Evolutionary conservation across 1,140 invertebrate species (phyloP), one percentile per base, ranked within the genome.

Genomic region (Anoplolepis gracilipes): DNA sequence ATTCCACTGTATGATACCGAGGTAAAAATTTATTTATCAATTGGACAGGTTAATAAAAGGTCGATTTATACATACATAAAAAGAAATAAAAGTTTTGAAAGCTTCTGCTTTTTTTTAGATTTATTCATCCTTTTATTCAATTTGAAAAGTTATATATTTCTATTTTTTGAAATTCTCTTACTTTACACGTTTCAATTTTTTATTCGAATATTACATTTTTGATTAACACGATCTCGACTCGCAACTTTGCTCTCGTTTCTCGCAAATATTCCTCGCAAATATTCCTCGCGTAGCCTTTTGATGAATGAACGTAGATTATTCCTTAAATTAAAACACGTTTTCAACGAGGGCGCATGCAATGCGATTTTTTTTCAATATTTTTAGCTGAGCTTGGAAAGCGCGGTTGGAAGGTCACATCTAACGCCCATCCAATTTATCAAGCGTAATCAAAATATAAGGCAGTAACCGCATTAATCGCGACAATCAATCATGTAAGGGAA

Each of bases 381-480:
- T 57, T 3, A 25, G 8, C 7, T n/a, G 46, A 53, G 16, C 67
- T 82, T 61, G 55, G 28, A 73, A 46, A 73, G 67, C 30, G 19
- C 62, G 16, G 42, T 69, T 19, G 33, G 25, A 46, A 25, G 36
- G 22, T 67, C 36, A 67, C 46, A 49, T 33, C 62, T 25, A 46
- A 59, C 19, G 42, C 19, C 36, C 30, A 36, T 69, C 28, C 36
- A 82, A 73, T 82, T 82, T 82, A 82, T 82, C 53, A 72, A 42
- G 53, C 36, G 67, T 82, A 61, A 82, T 82, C 67, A 82, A 82
- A 82, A 82, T 82, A 82, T 82, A 82, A 72, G 67, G 28, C 78
- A 28, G 67, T 46, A 82, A 59, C 78, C 49, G 53, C 67, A 72
- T 82, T 82, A 82, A 73, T 82, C 53, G 67, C 19, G 36, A 73